These are phyloP conservation scores for Lucinisca nassula DNA, from an alignment of 2,888 invertebrate species.

Conservation along the genomic window DNA sequence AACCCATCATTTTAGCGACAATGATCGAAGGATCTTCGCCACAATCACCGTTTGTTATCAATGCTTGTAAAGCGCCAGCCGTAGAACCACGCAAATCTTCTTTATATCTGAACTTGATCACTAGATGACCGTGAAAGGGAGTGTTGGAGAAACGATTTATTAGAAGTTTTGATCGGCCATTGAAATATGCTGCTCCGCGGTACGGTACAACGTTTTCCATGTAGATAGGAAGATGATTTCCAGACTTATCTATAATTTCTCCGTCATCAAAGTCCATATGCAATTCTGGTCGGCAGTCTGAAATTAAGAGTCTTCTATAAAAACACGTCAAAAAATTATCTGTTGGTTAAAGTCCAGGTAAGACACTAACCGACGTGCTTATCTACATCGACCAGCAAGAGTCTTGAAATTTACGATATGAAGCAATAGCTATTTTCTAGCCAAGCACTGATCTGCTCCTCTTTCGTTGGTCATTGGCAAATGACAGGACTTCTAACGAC, in stretches of 20 bases:
- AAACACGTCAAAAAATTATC: too few relatives aligned
- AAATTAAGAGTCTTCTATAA: too few relatives aligned
- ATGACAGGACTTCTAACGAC: too few relatives aligned
- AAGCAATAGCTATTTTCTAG: too few relatives aligned
- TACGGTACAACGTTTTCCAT: constrained; percentile 74
- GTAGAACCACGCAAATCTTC: constrained; percentile 25
- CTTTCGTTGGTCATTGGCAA: too few relatives aligned
- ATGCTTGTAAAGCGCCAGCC: constrained; percentile 66
- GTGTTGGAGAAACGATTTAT: constrained; percentile 80
- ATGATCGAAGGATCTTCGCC: constrained; percentile 76
- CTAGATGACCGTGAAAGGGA: constrained; percentile 72
- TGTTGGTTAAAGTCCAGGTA: too few relatives aligned
- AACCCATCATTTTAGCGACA: constrained; percentile 70
- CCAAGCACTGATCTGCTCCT: too few relatives aligned
- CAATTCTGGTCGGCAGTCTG: constrained; percentile 77
- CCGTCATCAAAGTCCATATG: constrained; percentile 73
- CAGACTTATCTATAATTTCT: constrained; percentile 67
- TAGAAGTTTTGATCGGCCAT: constrained; percentile 76
- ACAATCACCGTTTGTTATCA: constrained; percentile 82
- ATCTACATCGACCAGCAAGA: too few relatives aligned
- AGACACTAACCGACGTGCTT: too few relatives aligned
- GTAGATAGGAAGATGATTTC: constrained; percentile 64
- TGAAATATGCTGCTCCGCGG: constrained; percentile 74
- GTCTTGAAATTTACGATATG: too few relatives aligned
- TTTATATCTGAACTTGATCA: constrained; percentile 74